These are phyloP conservation scores for Misgurnus mizolepis DNA, from an alignment of 2,113 vertebrate species.

Conservation along the genomic window DNA sequence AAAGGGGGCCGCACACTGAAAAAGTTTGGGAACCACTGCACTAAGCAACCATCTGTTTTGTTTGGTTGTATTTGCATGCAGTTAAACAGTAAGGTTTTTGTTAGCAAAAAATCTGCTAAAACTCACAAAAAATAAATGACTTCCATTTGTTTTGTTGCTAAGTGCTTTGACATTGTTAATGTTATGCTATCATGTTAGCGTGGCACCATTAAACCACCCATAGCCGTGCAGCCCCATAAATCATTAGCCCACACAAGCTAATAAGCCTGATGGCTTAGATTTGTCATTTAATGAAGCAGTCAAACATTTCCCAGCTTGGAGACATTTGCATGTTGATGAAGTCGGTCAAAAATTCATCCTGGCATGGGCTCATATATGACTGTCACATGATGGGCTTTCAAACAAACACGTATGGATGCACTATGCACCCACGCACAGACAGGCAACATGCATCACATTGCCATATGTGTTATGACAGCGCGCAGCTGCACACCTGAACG, in stretches of 20 bases:
- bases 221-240: not conserved
- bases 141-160: not conserved
- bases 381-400: conserved; percentile 24
- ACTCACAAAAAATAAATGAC: not conserved
- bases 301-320: conserved; percentile 58
- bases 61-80: too few relatives aligned
- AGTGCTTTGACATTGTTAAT: not conserved
- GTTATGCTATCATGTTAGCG: conserved; percentile 9
- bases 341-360: conserved; percentile 55
- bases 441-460: not conserved
- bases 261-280: conserved; percentile 59
- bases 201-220: not conserved
- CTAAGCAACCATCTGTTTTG: too few relatives aligned
- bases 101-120: too few relatives aligned
- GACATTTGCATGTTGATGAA: conserved; percentile 58
- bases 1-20: too few relatives aligned
- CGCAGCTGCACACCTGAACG: not conserved
- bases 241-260: conserved; percentile 35
- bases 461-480: not conserved
- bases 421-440: not conserved
- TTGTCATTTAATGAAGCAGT: conserved; percentile 59
- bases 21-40: too few relatives aligned
- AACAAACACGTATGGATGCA: not conserved
- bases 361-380: conserved; percentile 18
- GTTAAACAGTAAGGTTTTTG: too few relatives aligned